These are phyloP conservation scores for Dromococcyx pavoninus DNA, from an alignment of 2,797 vertebrate species.

Conservation along the genomic window DNA sequence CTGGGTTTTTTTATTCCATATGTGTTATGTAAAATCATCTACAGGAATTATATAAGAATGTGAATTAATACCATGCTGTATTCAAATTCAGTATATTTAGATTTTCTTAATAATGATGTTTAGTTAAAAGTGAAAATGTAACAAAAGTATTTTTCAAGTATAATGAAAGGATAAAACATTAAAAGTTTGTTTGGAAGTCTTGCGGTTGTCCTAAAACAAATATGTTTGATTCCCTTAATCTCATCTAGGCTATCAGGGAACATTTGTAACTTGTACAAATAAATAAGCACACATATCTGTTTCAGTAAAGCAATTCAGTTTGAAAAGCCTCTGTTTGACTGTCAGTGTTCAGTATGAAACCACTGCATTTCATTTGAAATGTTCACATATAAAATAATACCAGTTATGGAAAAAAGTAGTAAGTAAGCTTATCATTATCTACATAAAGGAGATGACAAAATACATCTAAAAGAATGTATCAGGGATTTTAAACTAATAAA, in stretches of 20 bases:
- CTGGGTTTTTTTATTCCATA: background rate
- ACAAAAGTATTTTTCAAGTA: background rate
- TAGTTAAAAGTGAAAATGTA: background rate
- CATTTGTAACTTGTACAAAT: constrained; percentile 78
- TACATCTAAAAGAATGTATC: background rate
- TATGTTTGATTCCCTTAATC: constrained; percentile 81
- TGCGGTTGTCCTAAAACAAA: constrained; percentile 82
- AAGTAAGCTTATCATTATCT: background rate
- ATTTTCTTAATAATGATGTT: background rate
- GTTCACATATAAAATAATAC: background rate
- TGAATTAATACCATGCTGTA: background rate
- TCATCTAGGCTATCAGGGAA: constrained; percentile 84
- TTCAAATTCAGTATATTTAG: background rate
- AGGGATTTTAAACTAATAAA: background rate
- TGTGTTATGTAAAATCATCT: background rate
- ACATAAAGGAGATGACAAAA: background rate
- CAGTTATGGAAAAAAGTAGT: background rate
- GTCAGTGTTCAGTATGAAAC: background rate
- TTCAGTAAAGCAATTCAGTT: background rate
- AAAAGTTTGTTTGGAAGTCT: constrained; percentile 84
- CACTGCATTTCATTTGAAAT: background rate
- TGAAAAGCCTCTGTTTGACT: background rate
- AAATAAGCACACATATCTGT: background rate
- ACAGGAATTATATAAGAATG: background rate
- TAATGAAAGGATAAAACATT: background rate